A percentile compares a stretch with the other conserved stretches of the same genome.
Evolutionary conservation across 2,113 vertebrate species (phyloP).

Genomic region (Geothlypis trichas): DNA sequence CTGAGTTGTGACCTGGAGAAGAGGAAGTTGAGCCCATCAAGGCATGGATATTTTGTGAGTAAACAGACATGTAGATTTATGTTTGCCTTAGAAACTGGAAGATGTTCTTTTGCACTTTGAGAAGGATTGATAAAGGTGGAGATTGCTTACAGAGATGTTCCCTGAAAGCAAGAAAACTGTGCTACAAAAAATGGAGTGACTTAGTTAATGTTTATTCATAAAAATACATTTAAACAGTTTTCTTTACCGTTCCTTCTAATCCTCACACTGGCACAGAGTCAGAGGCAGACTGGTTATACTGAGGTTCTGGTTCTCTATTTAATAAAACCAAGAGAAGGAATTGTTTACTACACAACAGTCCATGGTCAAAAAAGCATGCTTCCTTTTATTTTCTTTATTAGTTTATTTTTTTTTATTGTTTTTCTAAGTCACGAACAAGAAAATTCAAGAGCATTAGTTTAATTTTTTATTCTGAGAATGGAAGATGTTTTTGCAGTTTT

Average conservation of each 20-base stretch:
- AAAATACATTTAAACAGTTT: background rate
- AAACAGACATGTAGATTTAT: accelerated
- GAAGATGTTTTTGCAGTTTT: background rate
- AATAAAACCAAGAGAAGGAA: background rate
- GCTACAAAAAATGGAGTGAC: background rate
- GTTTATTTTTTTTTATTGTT: background rate
- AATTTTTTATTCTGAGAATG: background rate
- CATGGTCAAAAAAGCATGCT: background rate
- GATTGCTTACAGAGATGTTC: background rate
- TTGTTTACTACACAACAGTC: background rate
- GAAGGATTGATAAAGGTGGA: background rate
- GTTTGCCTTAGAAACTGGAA: background rate
- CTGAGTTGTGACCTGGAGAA: background rate
- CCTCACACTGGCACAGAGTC: background rate
- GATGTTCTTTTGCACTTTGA: background rate
- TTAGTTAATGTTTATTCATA: background rate
- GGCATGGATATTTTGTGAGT: background rate
- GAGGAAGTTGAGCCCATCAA: accelerated
- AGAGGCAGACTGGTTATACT: background rate
- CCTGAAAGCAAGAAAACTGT: background rate
- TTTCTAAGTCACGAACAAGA: background rate
- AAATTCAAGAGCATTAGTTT: background rate
- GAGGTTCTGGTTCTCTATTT: background rate
- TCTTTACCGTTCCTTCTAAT: background rate
- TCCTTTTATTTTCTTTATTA: background rate